These are phyloP conservation scores for Octopus sinensis DNA, from an alignment of 1,140 invertebrate species.

Conservation along the genomic window DNA sequence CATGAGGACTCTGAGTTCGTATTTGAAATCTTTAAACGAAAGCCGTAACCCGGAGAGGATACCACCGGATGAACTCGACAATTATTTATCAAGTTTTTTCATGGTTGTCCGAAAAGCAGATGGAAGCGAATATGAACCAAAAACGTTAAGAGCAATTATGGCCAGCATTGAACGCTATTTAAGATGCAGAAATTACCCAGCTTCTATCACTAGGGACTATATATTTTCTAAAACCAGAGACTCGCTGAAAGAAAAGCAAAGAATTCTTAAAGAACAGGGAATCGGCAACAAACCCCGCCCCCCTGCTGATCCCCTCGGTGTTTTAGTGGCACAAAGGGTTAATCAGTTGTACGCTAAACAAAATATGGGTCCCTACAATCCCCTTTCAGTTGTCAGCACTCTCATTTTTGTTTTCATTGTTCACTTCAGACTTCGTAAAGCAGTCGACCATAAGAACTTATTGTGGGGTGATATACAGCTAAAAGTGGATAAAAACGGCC, in stretches of 20 bases:
- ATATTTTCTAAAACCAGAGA: constrained; percentile 43
- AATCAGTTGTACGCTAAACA: constrained; percentile 41
- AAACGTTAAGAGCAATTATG: constrained; percentile 44
- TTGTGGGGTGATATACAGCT: constrained; percentile 50
- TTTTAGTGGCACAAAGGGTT: constrained; percentile 34
- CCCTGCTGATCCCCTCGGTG: constrained; percentile 32
- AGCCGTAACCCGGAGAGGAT: constrained; percentile 39
- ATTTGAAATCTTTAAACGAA: constrained; percentile 44
- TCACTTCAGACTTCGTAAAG: constrained; percentile 44
- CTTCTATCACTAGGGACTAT: constrained; percentile 44
- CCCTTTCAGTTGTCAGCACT: constrained; percentile 45
- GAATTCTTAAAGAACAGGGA: constrained; percentile 38
- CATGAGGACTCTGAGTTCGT: constrained; percentile 43
- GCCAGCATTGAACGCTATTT: constrained; percentile 48
- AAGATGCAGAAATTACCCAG: constrained; percentile 40
- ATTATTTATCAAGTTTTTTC: constrained; percentile 47
- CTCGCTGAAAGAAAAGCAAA: constrained; percentile 45
- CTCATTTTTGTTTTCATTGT: constrained; percentile 48
- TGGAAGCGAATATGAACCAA: constrained; percentile 48
- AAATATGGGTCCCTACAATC: constrained; percentile 49
- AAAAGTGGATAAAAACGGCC: constrained; percentile 33
- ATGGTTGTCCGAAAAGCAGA: constrained; percentile 46
- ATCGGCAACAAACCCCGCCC: constrained; percentile 39
- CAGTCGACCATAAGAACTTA: constrained; percentile 49
- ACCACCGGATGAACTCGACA: constrained; percentile 43